Evolutionary conservation across 1,140 invertebrate species (phyloP).

Genomic region (Branchinecta lindahli): DNA sequence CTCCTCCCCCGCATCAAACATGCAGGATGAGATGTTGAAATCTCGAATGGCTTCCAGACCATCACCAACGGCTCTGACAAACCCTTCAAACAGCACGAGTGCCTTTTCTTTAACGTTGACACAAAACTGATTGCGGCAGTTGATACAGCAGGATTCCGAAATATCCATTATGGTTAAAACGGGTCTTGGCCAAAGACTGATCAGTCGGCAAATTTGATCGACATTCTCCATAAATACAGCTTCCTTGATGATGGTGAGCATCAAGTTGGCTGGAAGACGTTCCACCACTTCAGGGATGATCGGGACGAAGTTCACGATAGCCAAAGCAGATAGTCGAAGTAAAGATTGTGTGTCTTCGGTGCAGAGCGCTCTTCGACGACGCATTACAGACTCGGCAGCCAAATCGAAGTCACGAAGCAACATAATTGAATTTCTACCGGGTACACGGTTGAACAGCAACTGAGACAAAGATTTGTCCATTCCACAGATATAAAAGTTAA

Average conservation of each 20-base stretch:
- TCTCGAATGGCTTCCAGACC: background rate
- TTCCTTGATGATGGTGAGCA: background rate
- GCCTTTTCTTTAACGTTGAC: background rate
- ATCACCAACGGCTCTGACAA: background rate
- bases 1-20: background rate
- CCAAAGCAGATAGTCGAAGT: background rate
- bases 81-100: background rate
- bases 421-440: background rate
- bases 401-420: background rate
- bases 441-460: too few relatives aligned
- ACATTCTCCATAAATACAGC: background rate
- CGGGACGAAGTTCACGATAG: background rate
- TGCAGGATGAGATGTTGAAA: background rate
- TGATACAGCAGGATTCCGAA: background rate
- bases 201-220: background rate
- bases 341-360: background rate
- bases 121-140: background rate
- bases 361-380: background rate
- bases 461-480: too few relatives aligned
- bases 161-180: background rate
- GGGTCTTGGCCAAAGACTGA: background rate
- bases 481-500: too few relatives aligned
- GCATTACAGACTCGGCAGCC: background rate
- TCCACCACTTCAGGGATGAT: background rate
- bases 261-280: background rate